phyloP scores from a whole-genome alignment of 2,797 vertebrate species.

The Chrysolophus pictus region DNA sequence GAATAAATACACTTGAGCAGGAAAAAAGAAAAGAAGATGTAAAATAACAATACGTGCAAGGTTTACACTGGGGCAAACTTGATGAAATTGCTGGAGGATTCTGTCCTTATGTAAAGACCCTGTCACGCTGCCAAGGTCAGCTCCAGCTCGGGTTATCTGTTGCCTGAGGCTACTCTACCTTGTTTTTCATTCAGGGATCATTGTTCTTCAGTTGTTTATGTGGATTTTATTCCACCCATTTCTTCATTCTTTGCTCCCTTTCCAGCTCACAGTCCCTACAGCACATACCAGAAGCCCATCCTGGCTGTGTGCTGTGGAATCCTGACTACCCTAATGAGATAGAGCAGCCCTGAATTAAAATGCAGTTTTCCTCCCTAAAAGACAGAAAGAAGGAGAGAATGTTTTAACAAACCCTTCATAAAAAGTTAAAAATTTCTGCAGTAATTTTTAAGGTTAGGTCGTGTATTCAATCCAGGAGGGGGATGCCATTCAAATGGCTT shows the following conservation, averaged over 20 bases:
- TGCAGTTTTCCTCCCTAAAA: neutral
- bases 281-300: neutral
- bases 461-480: neutral
- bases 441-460: neutral
- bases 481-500: neutral
- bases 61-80: conserved; percentile 4
- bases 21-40: neutral
- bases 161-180: neutral
- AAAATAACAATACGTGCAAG: conserved; percentile 25
- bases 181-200: conserved; percentile 45
- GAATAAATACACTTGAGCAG: neutral
- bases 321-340: neutral
- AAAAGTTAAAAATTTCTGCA: neutral
- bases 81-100: conserved; percentile 33
- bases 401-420: neutral
- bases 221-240: conserved; percentile 5
- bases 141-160: conserved; percentile 11
- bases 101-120: neutral
- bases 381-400: neutral
- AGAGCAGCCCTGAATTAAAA: neutral
- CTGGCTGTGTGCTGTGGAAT: conserved; percentile 4
- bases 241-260: conserved; percentile 13
- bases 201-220: neutral
- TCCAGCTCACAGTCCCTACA: neutral
- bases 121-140: neutral